phyloP scores from a whole-genome alignment of 2,113 vertebrate genomes.

The human (Homo sapiens) region DNA sequence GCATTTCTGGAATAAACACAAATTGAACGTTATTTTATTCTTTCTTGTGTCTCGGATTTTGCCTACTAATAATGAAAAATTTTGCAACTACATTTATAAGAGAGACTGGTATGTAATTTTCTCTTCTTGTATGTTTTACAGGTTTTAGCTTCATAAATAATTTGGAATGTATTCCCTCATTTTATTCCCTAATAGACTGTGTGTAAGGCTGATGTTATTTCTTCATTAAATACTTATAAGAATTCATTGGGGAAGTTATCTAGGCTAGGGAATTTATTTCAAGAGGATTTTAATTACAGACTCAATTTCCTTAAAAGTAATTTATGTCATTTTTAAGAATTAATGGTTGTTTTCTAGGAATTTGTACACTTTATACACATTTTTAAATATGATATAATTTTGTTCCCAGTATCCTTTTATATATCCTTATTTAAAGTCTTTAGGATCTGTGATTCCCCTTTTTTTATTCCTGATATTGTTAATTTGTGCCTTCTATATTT shows the following conservation, averaged over 20 bases:
- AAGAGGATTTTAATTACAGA: background rate
- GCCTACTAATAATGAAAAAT: background rate
- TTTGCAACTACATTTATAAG: background rate
- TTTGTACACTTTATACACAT: background rate
- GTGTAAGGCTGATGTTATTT: background rate
- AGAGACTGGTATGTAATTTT: background rate
- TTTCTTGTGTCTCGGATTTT: background rate
- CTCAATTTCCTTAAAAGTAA: background rate
- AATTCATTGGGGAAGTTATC: background rate
- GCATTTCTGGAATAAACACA: background rate
- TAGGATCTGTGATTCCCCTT: background rate
- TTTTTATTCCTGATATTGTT: background rate
- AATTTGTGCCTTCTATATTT: background rate
- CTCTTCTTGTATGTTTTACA: background rate
- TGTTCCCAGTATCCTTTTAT: background rate
- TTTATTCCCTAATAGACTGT: background rate
- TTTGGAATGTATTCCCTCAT: background rate
- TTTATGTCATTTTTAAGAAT: background rate
- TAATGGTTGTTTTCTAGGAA: background rate
- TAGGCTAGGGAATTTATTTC: background rate
- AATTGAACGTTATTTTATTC: background rate
- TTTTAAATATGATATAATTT: background rate
- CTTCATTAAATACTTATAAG: background rate
- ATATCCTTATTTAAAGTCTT: background rate
- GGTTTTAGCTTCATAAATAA: background rate